phyloP scores from a whole-genome alignment of 2,888 invertebrate species.

The Scaptomyza reducta region DNA sequence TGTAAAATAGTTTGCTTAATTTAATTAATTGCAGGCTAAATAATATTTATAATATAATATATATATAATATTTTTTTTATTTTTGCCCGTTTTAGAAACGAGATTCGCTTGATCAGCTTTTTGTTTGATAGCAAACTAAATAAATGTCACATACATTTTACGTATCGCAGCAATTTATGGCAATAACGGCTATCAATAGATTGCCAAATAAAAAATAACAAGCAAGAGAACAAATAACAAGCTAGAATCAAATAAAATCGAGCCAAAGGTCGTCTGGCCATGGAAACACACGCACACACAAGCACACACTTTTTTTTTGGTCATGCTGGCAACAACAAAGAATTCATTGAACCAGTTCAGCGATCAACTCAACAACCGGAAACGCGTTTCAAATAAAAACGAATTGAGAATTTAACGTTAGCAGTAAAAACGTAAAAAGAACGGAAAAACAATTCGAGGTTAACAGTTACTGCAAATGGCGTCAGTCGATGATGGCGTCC shows the following conservation, averaged over 20 bases:
- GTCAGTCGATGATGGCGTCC: conserved; percentile 72
- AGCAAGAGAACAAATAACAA: conserved; percentile 40
- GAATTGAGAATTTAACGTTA: conserved; percentile 78
- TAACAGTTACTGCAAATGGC: conserved; percentile 67
- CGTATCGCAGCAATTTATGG: conserved; percentile 48
- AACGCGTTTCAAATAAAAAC: conserved; percentile 80
- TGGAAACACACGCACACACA: conserved; percentile 14
- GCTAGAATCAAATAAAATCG: conserved; percentile 56
- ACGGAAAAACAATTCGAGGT: conserved; percentile 29
- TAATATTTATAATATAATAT: conserved; percentile 1
- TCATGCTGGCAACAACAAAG: conserved; percentile 58
- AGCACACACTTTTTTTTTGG: conserved; percentile 7
- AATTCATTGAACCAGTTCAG: conserved; percentile 80
- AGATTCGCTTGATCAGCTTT: conserved; percentile 5
- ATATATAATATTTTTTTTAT: background rate
- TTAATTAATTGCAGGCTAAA: conserved; percentile 62
- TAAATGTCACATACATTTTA: conserved; percentile 56
- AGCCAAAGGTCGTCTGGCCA: conserved; percentile 34
- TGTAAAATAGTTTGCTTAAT: conserved; percentile 50
- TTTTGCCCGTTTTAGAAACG: background rate
- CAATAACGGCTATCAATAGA: conserved; percentile 50
- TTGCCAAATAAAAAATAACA: conserved; percentile 22
- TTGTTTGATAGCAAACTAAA: conserved; percentile 48
- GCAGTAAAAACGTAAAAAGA: conserved; percentile 58
- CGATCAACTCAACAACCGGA: conserved; percentile 81